Evolutionary conservation across 2,113 vertebrate species (phyloP).

Genomic region (Aldabrachelys gigantea): DNA sequence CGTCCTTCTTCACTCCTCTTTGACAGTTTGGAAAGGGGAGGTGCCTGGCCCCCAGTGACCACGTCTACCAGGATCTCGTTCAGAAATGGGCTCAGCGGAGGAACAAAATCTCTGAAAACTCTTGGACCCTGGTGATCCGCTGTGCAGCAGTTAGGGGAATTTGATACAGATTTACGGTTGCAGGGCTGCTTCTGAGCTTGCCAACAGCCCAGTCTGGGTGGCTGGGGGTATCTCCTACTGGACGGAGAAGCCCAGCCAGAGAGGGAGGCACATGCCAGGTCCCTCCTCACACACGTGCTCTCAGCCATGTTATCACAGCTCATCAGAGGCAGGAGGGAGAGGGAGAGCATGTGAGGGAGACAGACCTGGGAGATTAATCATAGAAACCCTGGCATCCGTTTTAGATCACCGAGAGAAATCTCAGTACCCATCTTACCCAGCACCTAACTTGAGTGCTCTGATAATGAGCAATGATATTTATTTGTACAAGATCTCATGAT

Average conservation of each 20-base stretch:
- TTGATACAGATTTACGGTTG: not conserved
- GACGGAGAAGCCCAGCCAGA: not conserved
- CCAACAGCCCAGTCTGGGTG: not conserved
- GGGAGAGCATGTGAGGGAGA: not conserved
- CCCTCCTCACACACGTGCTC: not conserved
- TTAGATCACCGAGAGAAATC: constrained; percentile 60
- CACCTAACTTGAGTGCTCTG: constrained; percentile 67
- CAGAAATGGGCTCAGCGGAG: not conserved
- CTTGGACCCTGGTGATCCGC: fast-evolving
- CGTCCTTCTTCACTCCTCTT: not conserved
- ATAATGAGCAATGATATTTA: constrained; percentile 71
- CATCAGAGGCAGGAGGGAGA: not conserved
- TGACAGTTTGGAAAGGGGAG: fast-evolving
- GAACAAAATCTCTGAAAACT: not conserved
- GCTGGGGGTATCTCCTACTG: not conserved
- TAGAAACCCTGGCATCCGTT: constrained; percentile 57
- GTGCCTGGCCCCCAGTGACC: fast-evolving
- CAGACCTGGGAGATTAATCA: constrained; percentile 38
- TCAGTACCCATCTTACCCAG: constrained; percentile 55
- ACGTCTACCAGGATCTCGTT: fast-evolving
- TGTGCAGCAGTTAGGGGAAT: fast-evolving
- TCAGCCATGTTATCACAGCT: fast-evolving
- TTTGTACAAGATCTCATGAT: constrained; percentile 74
- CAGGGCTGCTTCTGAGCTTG: fast-evolving
- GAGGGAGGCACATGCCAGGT: not conserved